Percentiles rank a stretch among this genome's conserved stretches.
These are phyloP conservation scores for Sphaeramia orbicularis DNA, from an alignment of 2,797 vertebrate species.

Conservation along the genomic window DNA sequence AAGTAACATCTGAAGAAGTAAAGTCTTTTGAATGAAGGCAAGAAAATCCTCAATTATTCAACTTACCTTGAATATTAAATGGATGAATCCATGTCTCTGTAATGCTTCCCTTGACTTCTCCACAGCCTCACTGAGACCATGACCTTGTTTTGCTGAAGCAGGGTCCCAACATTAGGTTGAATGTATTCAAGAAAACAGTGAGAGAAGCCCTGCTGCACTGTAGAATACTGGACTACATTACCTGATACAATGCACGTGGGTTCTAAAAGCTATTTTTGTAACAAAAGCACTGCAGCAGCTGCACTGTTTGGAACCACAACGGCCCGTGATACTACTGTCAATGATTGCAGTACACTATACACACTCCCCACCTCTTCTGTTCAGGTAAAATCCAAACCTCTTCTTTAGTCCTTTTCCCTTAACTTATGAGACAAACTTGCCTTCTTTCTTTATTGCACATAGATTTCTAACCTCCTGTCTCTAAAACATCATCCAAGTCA, in stretches of 20 bases:
- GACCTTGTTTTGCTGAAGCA: constrained; percentile 16
- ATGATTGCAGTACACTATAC: constrained; percentile 9
- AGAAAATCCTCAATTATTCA: constrained; percentile 1
- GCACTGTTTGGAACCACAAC: constrained; percentile 21
- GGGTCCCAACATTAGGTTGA: constrained; percentile 7
- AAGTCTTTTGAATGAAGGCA: constrained; percentile 13
- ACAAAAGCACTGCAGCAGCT: constrained; percentile 21
- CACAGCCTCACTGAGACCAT: background rate
- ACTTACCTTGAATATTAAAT: background rate
- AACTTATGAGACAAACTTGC: constrained; percentile 10
- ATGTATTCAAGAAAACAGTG: background rate
- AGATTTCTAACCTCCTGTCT: constrained; percentile 13
- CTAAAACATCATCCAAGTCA: constrained; percentile 15
- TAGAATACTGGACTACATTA: constrained; percentile 15
- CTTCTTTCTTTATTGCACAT: constrained; percentile 12
- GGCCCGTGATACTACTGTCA: constrained; percentile 23
- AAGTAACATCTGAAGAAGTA: background rate
- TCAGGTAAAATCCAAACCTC: constrained; percentile 15
- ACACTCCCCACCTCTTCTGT: constrained; percentile 3
- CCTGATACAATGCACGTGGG: constrained; percentile 16
- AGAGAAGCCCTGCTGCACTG: constrained; percentile 12
- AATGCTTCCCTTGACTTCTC: constrained; percentile 7
- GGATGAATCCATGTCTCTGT: constrained; percentile 16
- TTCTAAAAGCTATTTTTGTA: constrained; percentile 23
- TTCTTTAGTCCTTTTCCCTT: constrained; percentile 13